Base-by-base conservation (phyloP, 2,888 invertebrate genomes). In the Agonopterix alstromeriana region DNA sequence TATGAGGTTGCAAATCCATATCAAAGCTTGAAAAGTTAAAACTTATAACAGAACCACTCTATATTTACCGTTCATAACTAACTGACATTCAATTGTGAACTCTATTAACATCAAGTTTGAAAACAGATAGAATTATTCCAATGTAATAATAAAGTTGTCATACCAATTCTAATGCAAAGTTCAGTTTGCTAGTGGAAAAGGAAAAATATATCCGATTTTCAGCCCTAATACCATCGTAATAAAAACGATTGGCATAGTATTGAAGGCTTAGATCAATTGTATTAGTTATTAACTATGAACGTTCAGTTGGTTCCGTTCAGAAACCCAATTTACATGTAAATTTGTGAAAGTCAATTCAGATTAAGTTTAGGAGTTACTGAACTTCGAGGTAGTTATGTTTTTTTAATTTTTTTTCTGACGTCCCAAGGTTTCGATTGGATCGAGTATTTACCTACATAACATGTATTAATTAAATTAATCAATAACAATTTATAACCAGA, bases 251-350 rank as follows among this genome's bases (percentile, higher is more conserved):
- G 27, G 27, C 27, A 1, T 27, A 27, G 7, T 5, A 27, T 27
- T 27, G 27, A 27, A 27, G 7, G 27, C 5, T 27, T 27, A 5
- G 27, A 27, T 27, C 27, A 27, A 27, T 68, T 57, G 70, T 36
- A 53, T 49, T 60, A 65, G 70, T 66, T n/a, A 72, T 75, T 81
- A 74, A 78, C 78, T 77, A 78, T 73, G 73, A 73, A 68, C 70
- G 79, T 75, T 77, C 70, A 75, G 67, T 67, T 10, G 67, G 72
- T 78, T 82, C 79, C 74, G 75, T 76, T 81, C 68, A 64, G 70
- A 76, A 77, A 81, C 77, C 79, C 84, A 83, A 84, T 84, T 80
- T 84, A 77, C 80, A 84, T 84, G 83, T 78, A 82, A 84, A 84
- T 84, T 78, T 73, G 70, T 69, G 72, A 74, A 81, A 82, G 78